These are phyloP conservation scores for Gerris lacustris DNA, from an alignment of 2,888 invertebrate genomes.

Conservation along the genomic window DNA sequence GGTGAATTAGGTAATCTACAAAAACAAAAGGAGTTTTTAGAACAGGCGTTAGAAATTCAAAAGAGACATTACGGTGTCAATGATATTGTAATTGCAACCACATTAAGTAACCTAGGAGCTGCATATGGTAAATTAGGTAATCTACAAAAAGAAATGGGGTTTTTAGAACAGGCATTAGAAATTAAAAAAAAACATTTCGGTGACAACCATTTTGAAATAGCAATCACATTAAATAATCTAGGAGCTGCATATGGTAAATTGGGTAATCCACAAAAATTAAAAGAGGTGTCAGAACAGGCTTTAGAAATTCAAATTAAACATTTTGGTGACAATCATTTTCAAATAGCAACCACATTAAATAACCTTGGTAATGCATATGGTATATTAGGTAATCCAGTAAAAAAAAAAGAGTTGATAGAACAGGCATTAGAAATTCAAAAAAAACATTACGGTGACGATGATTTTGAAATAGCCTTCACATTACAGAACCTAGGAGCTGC, in stretches of 20 bases:
- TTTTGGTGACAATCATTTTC: too few species aligned
- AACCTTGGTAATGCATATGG: too few species aligned
- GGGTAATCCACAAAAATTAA: neutral
- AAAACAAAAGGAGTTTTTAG: neutral
- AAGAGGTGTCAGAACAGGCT: too few species aligned
- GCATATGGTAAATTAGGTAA: neutral
- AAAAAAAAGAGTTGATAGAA: too few species aligned
- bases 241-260: neutral
- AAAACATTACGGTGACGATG: too few species aligned
- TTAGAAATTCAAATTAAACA: too few species aligned
- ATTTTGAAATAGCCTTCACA: too few species aligned
- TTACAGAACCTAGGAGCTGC: too few species aligned
- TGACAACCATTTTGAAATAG: neutral
- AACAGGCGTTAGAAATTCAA: neutral
- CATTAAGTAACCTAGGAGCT: constrained; percentile 4
- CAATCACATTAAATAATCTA: neutral
- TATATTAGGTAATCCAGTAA: too few species aligned
- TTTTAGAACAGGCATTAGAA: neutral
- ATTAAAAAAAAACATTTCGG: neutral
- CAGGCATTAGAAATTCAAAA: too few species aligned
- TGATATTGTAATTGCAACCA: neutral
- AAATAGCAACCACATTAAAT: too few species aligned
- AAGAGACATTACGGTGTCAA: neutral
- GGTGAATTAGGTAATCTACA: neutral
- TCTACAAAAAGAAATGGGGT: neutral